Evolutionary conservation across 2,797 vertebrate genomes (phyloP).

Genomic region (Garrulus glandarius): DNA sequence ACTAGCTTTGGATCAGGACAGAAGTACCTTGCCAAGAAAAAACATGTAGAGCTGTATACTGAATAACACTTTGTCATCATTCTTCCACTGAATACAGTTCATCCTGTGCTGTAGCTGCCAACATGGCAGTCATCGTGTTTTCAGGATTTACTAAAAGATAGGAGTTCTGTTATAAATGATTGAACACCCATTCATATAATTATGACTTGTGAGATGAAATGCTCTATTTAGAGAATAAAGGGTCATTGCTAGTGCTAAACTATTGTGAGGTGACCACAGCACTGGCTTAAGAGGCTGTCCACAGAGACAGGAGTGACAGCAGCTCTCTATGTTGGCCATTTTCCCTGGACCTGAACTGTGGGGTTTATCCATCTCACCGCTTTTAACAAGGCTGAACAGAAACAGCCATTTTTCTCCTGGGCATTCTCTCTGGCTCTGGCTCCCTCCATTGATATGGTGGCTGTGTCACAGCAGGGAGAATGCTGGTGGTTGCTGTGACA

Average conservation of each 20-base stretch:
- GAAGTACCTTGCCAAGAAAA: not conserved
- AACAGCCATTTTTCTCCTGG: not conserved
- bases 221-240: not conserved
- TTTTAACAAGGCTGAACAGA: not conserved
- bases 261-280: not conserved
- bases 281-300: not conserved
- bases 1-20: not conserved
- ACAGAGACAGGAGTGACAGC: not conserved
- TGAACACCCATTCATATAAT: not conserved
- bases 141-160: not conserved
- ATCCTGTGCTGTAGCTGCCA: not conserved
- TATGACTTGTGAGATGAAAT: not conserved
- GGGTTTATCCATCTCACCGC: not conserved
- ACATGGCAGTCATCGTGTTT: not conserved
- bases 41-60: not conserved
- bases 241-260: not conserved
- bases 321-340: not conserved
- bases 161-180: not conserved
- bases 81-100: not conserved
- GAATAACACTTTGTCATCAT: not conserved
- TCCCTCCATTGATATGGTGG: not conserved
- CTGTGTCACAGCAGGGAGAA: not conserved
- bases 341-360: not conserved
- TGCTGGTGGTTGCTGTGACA: not conserved
- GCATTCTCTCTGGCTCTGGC: not conserved